Conservation (phyloP, 2,113 vertebrate genomes). For the Taxidea taxus region DNA sequence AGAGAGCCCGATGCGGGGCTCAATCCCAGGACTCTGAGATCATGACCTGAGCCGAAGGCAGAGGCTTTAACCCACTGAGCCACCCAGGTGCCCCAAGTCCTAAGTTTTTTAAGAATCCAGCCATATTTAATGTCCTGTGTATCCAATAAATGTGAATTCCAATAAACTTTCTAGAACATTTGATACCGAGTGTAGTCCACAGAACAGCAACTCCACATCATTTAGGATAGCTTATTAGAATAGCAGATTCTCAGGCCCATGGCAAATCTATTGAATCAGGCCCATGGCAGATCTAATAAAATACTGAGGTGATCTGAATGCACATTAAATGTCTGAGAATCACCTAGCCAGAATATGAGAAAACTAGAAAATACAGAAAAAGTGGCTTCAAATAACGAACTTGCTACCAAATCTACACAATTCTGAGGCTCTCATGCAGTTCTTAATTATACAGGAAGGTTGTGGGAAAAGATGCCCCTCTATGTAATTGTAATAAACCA, state of each 20-base stretch:
- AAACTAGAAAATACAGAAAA: conserved; percentile 24
- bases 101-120: neutral
- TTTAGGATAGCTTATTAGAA: neutral
- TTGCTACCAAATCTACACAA: neutral
- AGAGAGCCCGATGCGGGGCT: too few relatives aligned
- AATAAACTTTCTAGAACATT: neutral
- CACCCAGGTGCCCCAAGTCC: too few relatives aligned
- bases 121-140: neutral
- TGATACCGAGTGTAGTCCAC: neutral
- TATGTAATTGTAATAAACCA: neutral
- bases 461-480: neutral
- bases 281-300: neutral
- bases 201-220: neutral
- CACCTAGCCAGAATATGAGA: neutral
- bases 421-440: neutral
- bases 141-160: neutral
- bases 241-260: neutral
- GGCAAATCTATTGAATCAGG: neutral
- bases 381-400: neutral
- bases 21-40: too few relatives aligned
- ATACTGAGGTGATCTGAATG: neutral
- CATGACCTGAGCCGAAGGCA: too few relatives aligned
- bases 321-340: neutral
- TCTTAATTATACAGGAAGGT: neutral
- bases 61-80: too few relatives aligned